phyloP scores from a whole-genome alignment of 2,797 vertebrate species.

The Podargus strigoides region DNA sequence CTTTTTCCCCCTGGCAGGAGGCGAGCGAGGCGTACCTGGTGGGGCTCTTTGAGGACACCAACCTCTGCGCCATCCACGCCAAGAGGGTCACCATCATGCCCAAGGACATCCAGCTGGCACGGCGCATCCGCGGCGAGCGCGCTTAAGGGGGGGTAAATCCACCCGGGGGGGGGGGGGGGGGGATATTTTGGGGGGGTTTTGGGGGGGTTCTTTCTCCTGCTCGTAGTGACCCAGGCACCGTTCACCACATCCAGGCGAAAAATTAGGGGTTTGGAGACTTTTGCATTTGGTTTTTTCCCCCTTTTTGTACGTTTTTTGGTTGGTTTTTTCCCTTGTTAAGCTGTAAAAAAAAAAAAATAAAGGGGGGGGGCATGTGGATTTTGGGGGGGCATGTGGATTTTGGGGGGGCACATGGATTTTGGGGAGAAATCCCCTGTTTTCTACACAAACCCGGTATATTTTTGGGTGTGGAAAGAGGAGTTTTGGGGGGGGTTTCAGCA shows the following conservation, averaged over 20 bases:
- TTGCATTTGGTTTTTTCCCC: too few species aligned
- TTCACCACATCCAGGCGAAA: too few species aligned
- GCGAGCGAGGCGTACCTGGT: constrained; percentile 29
- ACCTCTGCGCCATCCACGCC: neutral
- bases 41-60: neutral
- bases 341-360: too few species aligned
- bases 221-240: too few species aligned
- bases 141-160: constrained; percentile 1
- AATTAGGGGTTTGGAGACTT: too few species aligned
- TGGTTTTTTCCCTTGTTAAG: too few species aligned
- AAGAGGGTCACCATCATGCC: constrained; percentile 33
- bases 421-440: constrained; percentile 4
- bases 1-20: neutral
- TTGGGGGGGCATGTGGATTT: too few species aligned
- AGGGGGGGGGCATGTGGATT: too few species aligned
- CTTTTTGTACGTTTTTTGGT: too few species aligned
- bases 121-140: constrained; percentile 15
- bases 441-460: neutral
- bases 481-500: neutral
- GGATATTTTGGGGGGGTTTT: too few species aligned
- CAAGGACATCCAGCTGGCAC: constrained; percentile 39
- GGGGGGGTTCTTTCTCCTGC: too few species aligned
- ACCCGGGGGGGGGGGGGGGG: neutral
- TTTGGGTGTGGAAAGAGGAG: neutral
- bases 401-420: too few species aligned